These are phyloP conservation scores for Leptura quadrifasciata DNA, from an alignment of 2,888 invertebrate species.

Conservation along the genomic window DNA sequence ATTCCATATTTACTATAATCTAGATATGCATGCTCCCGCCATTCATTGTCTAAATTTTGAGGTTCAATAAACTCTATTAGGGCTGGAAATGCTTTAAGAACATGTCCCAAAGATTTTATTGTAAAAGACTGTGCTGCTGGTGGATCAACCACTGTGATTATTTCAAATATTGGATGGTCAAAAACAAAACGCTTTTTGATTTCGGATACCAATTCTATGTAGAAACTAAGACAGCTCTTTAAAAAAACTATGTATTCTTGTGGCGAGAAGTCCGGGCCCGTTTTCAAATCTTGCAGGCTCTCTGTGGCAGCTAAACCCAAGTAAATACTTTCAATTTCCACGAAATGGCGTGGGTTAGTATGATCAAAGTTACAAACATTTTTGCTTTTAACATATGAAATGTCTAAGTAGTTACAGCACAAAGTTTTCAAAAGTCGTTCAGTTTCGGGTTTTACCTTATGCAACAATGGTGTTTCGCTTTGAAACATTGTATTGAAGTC, in stretches of 20 bases:
- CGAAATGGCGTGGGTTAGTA: conserved; percentile 12
- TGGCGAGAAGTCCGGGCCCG: neutral
- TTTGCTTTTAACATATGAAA: conserved; percentile 5
- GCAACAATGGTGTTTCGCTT: conserved; percentile 28
- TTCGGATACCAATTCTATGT: conserved; percentile 6
- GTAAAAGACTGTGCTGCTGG: conserved; percentile 27
- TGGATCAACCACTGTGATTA: conserved; percentile 36
- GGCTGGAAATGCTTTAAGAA: conserved; percentile 42
- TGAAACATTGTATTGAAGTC: conserved; percentile 43
- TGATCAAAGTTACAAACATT: conserved; percentile 30
- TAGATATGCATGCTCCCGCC: conserved; percentile 40
- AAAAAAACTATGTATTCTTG: neutral
- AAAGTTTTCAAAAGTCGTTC: conserved; percentile 27
- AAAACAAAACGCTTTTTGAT: conserved; percentile 7
- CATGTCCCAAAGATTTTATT: conserved; percentile 30
- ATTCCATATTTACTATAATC: neutral
- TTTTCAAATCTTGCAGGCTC: neutral
- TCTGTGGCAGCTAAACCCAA: neutral
- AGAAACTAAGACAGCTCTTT: neutral
- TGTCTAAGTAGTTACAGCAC: conserved; percentile 32
- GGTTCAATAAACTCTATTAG: conserved; percentile 44
- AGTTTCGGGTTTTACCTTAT: conserved; percentile 32
- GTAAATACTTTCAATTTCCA: neutral
- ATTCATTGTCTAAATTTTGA: conserved; percentile 47
- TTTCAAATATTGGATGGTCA: neutral